A percentile compares a stretch with the other conserved stretches of the same genome.
Conservation (phyloP, 2,888 invertebrate species). For the Sinohyriopsis cumingii region DNA sequence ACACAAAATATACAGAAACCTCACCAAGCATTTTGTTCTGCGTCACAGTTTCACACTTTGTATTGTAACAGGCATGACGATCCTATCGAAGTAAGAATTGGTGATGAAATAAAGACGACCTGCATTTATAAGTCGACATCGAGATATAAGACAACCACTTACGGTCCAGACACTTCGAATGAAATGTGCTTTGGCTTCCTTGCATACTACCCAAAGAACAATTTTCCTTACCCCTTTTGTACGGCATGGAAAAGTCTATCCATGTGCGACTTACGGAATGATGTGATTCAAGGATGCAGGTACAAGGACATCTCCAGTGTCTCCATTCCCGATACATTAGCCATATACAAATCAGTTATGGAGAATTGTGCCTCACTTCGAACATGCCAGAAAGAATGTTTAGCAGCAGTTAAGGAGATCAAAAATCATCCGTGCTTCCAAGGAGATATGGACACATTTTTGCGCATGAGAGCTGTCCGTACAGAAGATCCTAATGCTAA, state of each 20-base stretch:
- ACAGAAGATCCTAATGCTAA: no score
- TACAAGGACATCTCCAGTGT: no score
- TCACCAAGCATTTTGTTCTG: background rate
- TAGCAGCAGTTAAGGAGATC: constrained; percentile 15
- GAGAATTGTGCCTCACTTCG: constrained; percentile 7
- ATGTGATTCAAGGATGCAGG: no score
- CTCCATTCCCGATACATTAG: no score
- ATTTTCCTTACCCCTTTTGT: constrained; percentile 30
- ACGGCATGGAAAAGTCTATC: constrained; percentile 37
- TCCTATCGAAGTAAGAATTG: constrained; percentile 37
- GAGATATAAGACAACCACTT: constrained; percentile 20
- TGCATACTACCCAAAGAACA: constrained; percentile 39
- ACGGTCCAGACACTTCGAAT: constrained; percentile 39
- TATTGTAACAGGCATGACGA: constrained; percentile 37
- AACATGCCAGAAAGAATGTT: constrained; percentile 31
- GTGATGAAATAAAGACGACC: constrained; percentile 41
- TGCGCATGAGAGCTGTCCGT: background rate
- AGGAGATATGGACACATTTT: constrained; percentile 17
- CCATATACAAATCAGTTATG: no score
- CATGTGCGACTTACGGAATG: no score
- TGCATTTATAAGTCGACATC: constrained; percentile 36
- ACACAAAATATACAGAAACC: background rate
- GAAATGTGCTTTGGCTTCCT: constrained; percentile 54
- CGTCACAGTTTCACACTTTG: background rate
- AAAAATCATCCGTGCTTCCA: constrained; percentile 31